phyloP scores from a whole-genome alignment of 2,113 vertebrate species.

The Alligator mississippiensis region DNA sequence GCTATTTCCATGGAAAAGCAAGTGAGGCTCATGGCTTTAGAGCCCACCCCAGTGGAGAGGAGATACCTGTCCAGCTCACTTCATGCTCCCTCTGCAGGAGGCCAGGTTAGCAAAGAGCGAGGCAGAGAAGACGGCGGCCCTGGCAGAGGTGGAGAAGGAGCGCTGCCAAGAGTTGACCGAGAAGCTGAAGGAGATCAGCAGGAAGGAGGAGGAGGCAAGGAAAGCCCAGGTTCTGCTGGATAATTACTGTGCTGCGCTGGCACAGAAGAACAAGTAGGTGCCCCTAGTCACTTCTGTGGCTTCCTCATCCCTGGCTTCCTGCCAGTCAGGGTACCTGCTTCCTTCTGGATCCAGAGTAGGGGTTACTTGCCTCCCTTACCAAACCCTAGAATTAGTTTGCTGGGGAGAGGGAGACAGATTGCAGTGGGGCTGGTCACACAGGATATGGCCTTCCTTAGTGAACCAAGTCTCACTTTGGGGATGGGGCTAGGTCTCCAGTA shows the following conservation, averaged over 20 bases:
- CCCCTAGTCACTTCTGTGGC: background rate
- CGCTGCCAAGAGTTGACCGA: constrained; percentile 81
- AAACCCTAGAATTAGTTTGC: background rate
- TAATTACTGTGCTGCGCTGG: background rate
- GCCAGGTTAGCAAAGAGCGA: constrained; percentile 83
- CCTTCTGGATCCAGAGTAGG: background rate
- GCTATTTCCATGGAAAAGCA: background rate
- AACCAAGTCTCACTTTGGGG: background rate
- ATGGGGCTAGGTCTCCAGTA: background rate
- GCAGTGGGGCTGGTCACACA: background rate
- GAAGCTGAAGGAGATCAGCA: constrained; percentile 78
- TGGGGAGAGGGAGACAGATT: no score
- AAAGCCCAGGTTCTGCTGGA: background rate
- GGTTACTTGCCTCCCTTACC: background rate
- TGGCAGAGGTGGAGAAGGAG: constrained; percentile 82
- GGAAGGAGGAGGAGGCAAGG: constrained; percentile 68
- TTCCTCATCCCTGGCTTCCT: background rate
- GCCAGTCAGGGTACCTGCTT: no score
- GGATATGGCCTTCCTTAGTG: background rate
- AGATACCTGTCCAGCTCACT: background rate
- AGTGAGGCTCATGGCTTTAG: no score
- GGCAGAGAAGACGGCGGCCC: constrained; percentile 76
- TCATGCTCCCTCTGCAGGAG: constrained; percentile 76
- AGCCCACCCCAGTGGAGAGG: background rate
- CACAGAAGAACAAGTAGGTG: constrained; percentile 83